Conservation (phyloP, 37 sponge, comb jelly and placozoan genomes). For the Dysidea cf. avara region DNA sequence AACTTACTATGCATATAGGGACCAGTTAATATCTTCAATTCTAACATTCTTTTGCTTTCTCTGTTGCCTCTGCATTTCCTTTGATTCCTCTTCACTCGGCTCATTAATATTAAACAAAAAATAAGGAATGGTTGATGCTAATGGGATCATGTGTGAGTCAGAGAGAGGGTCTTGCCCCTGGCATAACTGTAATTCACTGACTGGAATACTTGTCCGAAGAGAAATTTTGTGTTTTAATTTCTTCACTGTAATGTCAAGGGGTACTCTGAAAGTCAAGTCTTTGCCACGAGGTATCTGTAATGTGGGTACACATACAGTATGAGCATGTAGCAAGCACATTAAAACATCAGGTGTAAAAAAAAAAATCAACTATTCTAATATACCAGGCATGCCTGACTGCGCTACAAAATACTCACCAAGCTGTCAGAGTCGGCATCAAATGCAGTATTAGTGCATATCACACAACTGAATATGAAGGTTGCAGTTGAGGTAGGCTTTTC, state of each 20-base stretch:
- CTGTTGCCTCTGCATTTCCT: constrained; percentile 36
- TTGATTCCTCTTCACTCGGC: constrained; percentile 54
- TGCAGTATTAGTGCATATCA: constrained; percentile 61
- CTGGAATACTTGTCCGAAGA: constrained; percentile 34
- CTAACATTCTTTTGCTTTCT: constrained; percentile 41
- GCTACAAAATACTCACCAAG: constrained; percentile 8
- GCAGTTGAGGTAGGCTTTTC: not conserved
- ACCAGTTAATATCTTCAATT: constrained; percentile 59
- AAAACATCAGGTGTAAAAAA: too few relatives aligned
- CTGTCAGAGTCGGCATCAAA: constrained; percentile 50
- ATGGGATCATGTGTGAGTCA: constrained; percentile 19
- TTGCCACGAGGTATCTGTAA: constrained; percentile 63
- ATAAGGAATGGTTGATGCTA: constrained; percentile 52
- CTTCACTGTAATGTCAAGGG: constrained; percentile 12
- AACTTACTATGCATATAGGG: constrained; percentile 41
- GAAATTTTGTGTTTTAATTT: constrained; percentile 51
- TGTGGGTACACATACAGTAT: not conserved
- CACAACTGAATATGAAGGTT: constrained; percentile 59
- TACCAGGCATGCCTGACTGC: not conserved
- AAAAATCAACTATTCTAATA: not conserved
- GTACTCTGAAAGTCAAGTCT: constrained; percentile 43
- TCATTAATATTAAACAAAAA: constrained; percentile 74
- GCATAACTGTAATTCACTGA: constrained; percentile 40
- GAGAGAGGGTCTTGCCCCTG: constrained; percentile 58
- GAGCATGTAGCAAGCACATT: not conserved